Evolutionary conservation across 2,888 invertebrate genomes (phyloP).

Genomic region (Drosophila trichaetosa): DNA sequence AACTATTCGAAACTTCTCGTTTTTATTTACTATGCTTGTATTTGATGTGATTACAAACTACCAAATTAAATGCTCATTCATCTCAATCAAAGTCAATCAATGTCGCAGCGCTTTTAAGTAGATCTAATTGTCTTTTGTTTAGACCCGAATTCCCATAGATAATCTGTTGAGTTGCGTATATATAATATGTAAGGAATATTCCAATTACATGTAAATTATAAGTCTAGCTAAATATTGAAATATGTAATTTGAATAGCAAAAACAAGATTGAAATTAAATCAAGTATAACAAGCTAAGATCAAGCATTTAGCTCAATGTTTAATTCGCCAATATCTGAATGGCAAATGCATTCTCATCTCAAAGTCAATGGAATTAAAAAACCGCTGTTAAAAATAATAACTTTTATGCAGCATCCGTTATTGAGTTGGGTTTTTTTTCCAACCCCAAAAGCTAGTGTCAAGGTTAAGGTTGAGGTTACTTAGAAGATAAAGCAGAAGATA

Average conservation of each 20-base stretch:
- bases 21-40: not conserved
- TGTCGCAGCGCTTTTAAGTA: conserved; percentile 1
- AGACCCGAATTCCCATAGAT: not conserved
- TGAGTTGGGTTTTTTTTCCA: not conserved
- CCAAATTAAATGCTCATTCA: conserved; percentile 3
- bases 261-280: conserved; percentile 18
- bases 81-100: conserved; percentile 24
- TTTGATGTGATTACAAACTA: not conserved
- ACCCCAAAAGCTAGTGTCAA: conserved; percentile 58
- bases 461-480: conserved; percentile 54
- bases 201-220: not conserved
- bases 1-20: conserved; percentile 27
- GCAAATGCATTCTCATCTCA: conserved; percentile 38
- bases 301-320: conserved; percentile 56
- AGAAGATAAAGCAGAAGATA: not conserved
- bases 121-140: conserved; percentile 13
- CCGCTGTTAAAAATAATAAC: not conserved
- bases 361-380: conserved; percentile 4
- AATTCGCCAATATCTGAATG: conserved; percentile 11
- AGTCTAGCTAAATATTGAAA: not conserved
- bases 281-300: conserved; percentile 54
- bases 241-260: not conserved
- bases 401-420: conserved; percentile 23
- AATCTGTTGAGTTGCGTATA: not conserved
- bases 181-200: no score